Evolutionary conservation across 1,140 invertebrate species (phyloP).

Genomic region (Armadillidium nasatum): DNA sequence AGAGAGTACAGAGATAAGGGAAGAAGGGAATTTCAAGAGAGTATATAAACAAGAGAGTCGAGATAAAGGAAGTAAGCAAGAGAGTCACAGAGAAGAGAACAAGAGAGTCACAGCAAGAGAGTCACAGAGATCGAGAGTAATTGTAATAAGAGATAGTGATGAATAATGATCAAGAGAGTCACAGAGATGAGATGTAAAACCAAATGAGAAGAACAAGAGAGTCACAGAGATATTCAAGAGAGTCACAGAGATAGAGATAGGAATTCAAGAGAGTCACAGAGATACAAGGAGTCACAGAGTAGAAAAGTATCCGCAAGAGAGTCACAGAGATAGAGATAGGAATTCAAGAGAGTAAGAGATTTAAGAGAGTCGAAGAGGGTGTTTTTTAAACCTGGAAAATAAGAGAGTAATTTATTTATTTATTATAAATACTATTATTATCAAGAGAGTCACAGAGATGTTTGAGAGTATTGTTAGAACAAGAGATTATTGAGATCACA

Average conservation of each 20-base stretch:
- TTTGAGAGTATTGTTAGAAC: too few relatives aligned
- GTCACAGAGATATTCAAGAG: constrained; percentile 68
- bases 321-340: too few relatives aligned
- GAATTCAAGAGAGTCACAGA: too few relatives aligned
- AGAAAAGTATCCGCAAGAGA: constrained; percentile 76
- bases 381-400: constrained; percentile 66
- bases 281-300: constrained; percentile 78
- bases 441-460: too few relatives aligned
- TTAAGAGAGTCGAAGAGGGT: constrained; percentile 80
- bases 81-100: constrained; percentile 86
- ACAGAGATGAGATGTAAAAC: too few relatives aligned
- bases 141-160: constrained; percentile 79
- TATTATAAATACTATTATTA: too few relatives aligned
- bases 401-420: background rate
- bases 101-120: constrained; percentile 76
- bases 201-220: too few relatives aligned
- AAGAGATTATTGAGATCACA: too few relatives aligned
- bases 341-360: constrained; percentile 71
- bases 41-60: constrained; percentile 73
- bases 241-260: too few relatives aligned
- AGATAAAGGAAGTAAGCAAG: constrained; percentile 93
- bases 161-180: constrained; percentile 48
- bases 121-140: constrained; percentile 72
- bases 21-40: constrained; percentile 85
- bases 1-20: constrained; percentile 94